Conservation (phyloP, 2,113 vertebrate genomes). For the Dromas ardeola region DNA sequence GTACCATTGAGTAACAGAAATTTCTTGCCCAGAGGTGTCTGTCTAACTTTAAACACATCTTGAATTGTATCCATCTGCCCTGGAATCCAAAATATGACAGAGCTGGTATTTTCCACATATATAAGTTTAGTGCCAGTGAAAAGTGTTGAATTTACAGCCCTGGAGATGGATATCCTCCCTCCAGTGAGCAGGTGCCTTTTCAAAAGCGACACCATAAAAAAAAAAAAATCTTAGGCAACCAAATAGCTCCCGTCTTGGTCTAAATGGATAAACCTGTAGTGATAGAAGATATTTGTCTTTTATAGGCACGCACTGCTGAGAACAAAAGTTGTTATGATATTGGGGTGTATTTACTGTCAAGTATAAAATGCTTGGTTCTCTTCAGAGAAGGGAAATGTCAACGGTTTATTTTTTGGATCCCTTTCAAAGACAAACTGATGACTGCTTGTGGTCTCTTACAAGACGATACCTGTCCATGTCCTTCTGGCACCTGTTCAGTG, state of each 20-base stretch:
- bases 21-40: not conserved
- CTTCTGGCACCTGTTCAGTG: not conserved
- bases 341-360: not conserved
- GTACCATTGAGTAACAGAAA: not conserved
- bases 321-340: not conserved
- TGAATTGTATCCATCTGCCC: not conserved
- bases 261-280: not conserved
- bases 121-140: not conserved
- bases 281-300: not conserved
- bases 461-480: not conserved
- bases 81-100: not conserved
- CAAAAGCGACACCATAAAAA: not conserved
- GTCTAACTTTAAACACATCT: not conserved
- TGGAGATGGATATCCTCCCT: not conserved
- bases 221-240: not conserved
- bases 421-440: not conserved
- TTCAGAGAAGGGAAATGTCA: not conserved
- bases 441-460: not conserved
- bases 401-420: not conserved
- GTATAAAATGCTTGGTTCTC: not conserved
- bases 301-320: not conserved
- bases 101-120: not conserved
- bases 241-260: not conserved
- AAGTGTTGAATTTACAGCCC: not conserved
- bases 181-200: not conserved